Conservation (phyloP, 2,888 invertebrate species). For the Synanthedon tipuliformis region DNA sequence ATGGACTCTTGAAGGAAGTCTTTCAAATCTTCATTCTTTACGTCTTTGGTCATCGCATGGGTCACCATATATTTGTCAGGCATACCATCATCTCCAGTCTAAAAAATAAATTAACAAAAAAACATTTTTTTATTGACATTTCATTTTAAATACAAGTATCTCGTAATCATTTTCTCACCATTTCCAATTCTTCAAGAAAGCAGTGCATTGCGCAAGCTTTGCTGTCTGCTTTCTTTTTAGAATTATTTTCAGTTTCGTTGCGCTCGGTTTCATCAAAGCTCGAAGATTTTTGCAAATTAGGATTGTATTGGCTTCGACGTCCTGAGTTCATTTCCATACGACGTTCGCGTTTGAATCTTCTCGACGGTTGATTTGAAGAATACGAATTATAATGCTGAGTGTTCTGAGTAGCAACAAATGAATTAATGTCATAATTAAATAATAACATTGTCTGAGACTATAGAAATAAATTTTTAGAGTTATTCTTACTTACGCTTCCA, state of each 20-base stretch:
- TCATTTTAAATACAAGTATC: neutral
- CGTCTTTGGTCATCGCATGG: constrained; percentile 71
- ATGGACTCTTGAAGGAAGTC: constrained; percentile 79
- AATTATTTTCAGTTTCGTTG: constrained; percentile 30
- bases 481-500: constrained; percentile 31
- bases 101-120: constrained; percentile 3
- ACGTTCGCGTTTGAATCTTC: constrained; percentile 42
- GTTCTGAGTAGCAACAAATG: constrained; percentile 15
- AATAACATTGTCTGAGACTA: no score
- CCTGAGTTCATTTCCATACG: constrained; percentile 43
- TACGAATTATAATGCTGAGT: constrained; percentile 25
- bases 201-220: constrained; percentile 75
- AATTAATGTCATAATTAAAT: no score
- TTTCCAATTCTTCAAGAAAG: constrained; percentile 75
- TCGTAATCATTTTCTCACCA: constrained; percentile 55
- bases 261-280: constrained; percentile 28
- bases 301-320: constrained; percentile 57
- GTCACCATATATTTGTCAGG: constrained; percentile 75
- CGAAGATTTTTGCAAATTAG: constrained; percentile 28
- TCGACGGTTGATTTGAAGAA: constrained; percentile 24
- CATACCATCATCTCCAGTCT: constrained; percentile 73
- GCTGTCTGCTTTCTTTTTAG: constrained; percentile 25
- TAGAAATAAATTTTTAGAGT: neutral
- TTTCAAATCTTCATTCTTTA: constrained; percentile 72
- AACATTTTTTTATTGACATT: no score